A percentile compares a stretch with the other conserved stretches of the same genome.
Conservation (phyloP, 2,113 vertebrate species). For the Dissostichus mawsoni region DNA sequence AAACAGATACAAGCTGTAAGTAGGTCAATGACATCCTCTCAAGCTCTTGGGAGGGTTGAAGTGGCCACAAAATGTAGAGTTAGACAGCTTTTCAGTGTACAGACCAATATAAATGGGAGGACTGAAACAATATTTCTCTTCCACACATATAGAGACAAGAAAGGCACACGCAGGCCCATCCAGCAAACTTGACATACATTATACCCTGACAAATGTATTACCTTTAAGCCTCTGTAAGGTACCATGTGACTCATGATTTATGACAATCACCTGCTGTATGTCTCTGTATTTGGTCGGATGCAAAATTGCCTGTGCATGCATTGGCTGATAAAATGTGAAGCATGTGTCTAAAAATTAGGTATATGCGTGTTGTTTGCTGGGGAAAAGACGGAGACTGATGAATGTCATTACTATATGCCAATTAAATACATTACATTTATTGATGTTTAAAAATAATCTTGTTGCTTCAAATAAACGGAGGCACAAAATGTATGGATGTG, state of each 20-base stretch:
- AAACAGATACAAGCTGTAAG: slow-evolving; percentile 31
- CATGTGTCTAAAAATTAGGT: slow-evolving; percentile 38
- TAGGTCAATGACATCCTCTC: slow-evolving; percentile 52
- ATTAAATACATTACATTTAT: slow-evolving; percentile 15
- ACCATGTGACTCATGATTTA: slow-evolving; percentile 62
- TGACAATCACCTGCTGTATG: slow-evolving; percentile 58
- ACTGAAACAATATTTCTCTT: slow-evolving; percentile 62
- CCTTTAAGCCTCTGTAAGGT: slow-evolving; percentile 54
- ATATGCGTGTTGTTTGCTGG: slow-evolving; percentile 31
- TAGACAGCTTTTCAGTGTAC: slow-evolving; percentile 32
- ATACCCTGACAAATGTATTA: slow-evolving; percentile 55
- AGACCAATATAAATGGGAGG: slow-evolving; percentile 43
- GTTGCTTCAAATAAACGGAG: neutral
- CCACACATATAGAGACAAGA: slow-evolving; percentile 39
- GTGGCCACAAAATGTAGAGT: slow-evolving; percentile 31
- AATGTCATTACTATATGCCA: slow-evolving; percentile 6
- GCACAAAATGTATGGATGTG: neutral
- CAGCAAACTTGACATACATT: slow-evolving; percentile 48
- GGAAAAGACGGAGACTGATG: slow-evolving; percentile 30
- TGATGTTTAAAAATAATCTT: slow-evolving; percentile 16
- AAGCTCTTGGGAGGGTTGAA: slow-evolving; percentile 36
- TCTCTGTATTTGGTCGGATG: slow-evolving; percentile 36
- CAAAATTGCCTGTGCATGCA: slow-evolving; percentile 41
- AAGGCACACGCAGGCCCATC: slow-evolving; percentile 38
- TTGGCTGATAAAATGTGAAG: slow-evolving; percentile 48